phyloP scores from a whole-genome alignment of 2,797 vertebrate genomes.

The Melanotaenia trifasciata region DNA sequence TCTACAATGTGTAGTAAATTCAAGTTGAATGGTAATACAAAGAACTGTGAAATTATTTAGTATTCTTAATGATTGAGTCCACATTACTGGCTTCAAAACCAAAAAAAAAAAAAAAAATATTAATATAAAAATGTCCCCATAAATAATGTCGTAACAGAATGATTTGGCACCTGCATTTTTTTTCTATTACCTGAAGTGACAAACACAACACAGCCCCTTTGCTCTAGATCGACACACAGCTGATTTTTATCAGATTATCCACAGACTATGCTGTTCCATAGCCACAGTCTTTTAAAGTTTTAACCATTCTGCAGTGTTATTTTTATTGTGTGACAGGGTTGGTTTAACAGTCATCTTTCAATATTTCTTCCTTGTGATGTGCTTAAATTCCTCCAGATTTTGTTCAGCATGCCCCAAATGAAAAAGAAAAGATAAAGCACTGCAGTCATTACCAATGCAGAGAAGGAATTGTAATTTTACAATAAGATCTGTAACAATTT shows the following conservation, averaged over 20 bases:
- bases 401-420: background rate
- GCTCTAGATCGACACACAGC: background rate
- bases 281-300: background rate
- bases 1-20: background rate
- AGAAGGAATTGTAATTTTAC: background rate
- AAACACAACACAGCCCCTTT: background rate
- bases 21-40: background rate
- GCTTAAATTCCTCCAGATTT: background rate
- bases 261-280: background rate
- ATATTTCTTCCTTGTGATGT: background rate
- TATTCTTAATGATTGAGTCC: background rate
- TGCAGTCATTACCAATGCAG: background rate
- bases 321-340: conserved; percentile 2
- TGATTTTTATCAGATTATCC: background rate
- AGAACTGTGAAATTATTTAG: background rate
- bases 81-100: background rate
- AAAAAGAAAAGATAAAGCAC: background rate
- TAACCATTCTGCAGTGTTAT: background rate
- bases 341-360: conserved; percentile 2
- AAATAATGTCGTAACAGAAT: background rate
- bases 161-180: background rate
- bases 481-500: background rate
- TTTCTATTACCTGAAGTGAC: conserved; percentile 6
- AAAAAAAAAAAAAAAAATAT: background rate
- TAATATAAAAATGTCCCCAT: background rate